Conservation (phyloP, 2,888 invertebrate species). For the Dorcus parallelipipedus region DNA sequence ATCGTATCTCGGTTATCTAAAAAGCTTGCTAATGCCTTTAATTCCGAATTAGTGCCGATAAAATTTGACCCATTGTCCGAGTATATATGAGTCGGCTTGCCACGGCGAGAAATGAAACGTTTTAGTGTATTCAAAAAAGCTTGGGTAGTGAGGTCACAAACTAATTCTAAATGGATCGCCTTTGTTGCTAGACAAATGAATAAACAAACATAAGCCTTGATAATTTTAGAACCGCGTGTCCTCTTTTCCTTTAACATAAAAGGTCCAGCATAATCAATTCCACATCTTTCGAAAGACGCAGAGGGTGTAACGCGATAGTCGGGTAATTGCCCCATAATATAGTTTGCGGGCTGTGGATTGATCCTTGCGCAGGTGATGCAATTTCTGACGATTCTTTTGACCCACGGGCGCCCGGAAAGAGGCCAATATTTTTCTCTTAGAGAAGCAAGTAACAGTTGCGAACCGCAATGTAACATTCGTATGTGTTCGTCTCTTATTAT, state of each 20-base stretch:
- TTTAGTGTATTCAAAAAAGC: too few relatives aligned
- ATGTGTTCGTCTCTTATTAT: background rate
- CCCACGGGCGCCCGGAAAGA: conserved; percentile 3
- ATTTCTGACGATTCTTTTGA: background rate
- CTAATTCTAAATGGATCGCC: conserved; percentile 6
- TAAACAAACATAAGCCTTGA: too few relatives aligned
- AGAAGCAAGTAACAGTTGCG: background rate
- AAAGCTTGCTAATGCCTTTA: conserved; percentile 5
- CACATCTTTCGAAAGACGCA: conserved; percentile 8
- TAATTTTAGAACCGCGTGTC: too few relatives aligned
- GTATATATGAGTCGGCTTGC: too few relatives aligned
- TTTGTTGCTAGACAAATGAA: too few relatives aligned
- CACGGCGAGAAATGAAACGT: conserved; percentile 29
- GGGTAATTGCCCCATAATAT: too few relatives aligned
- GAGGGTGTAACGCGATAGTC: background rate
- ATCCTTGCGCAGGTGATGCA: conserved; percentile 11
- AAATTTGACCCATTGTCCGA: too few relatives aligned
- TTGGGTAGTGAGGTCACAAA: too few relatives aligned
- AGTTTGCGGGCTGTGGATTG: background rate
- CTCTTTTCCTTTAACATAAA: too few relatives aligned
- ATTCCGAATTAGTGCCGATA: conserved; percentile 16
- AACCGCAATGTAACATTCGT: conserved; percentile 4
- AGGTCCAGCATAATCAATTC: too few relatives aligned
- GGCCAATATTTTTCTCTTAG: conserved; percentile 14
- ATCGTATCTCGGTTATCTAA: too few relatives aligned